These are phyloP conservation scores for Agrotis clavis DNA, from an alignment of 2,888 invertebrate species.

Conservation along the genomic window DNA sequence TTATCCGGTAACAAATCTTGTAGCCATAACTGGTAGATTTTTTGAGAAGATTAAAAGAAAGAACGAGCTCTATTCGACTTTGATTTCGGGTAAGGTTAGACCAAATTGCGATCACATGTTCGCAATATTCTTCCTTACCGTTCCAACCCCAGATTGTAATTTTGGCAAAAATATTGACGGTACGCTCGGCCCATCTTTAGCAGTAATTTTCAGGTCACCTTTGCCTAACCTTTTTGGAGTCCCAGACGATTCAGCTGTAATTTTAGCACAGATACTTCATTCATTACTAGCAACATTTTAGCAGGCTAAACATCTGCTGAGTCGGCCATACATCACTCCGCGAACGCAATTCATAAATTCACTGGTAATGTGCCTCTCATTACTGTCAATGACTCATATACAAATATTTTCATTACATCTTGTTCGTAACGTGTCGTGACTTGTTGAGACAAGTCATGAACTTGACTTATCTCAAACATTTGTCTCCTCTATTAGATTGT, in stretches of 20 bases:
- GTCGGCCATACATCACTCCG: conserved; percentile 46
- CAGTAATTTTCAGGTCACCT: conserved; percentile 23
- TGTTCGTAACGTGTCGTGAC: conserved; percentile 85
- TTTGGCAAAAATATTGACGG: conserved; percentile 4
- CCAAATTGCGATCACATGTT: conserved; percentile 10
- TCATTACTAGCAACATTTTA: conserved; percentile 12
- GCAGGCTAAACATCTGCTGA: conserved; percentile 30
- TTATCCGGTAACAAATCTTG: conserved; percentile 30
- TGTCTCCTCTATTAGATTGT: conserved; percentile 79
- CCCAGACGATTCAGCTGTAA: conserved; percentile 8
- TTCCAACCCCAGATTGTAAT: not conserved
- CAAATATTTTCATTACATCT: conserved; percentile 80
- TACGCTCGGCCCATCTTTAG: conserved; percentile 4
- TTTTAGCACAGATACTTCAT: conserved; percentile 12
- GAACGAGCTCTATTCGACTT: conserved; percentile 4
- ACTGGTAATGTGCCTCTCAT: conserved; percentile 77
- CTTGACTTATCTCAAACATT: conserved; percentile 85
- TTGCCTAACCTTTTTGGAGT: conserved; percentile 1
- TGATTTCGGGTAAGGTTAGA: not conserved
- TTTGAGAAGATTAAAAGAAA: not conserved
- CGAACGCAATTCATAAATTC: conserved; percentile 78
- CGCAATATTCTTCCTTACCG: not conserved
- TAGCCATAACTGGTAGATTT: not conserved
- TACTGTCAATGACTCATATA: conserved; percentile 77
- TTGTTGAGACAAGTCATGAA: conserved; percentile 85